A percentile compares a stretch with the other conserved stretches of the same genome.
phyloP scores from a whole-genome alignment of 2,888 invertebrate species.

The Matsumyia berberina region DNA sequence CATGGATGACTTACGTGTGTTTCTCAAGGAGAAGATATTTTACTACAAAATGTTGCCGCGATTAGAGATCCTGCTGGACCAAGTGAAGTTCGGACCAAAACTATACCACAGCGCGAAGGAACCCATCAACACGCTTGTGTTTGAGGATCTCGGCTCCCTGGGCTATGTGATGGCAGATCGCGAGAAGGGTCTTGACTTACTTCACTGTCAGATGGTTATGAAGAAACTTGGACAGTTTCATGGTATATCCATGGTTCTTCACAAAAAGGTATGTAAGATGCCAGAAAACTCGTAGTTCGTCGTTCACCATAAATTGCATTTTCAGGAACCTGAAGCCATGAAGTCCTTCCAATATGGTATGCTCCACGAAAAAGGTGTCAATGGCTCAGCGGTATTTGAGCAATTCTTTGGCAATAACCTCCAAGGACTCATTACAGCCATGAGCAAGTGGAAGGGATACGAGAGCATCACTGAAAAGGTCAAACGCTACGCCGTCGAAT shows the following conservation, averaged over 20 bases:
- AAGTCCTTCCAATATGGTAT: conserved; percentile 78
- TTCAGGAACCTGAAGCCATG: conserved; percentile 78
- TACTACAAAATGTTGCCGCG: conserved; percentile 80
- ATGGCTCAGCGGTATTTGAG: not conserved
- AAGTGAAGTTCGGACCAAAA: conserved; percentile 62
- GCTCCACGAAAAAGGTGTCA: conserved; percentile 73
- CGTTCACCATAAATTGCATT: not conserved
- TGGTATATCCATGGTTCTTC: conserved; percentile 85
- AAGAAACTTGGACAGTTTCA: conserved; percentile 86
- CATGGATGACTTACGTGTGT: conserved; percentile 82
- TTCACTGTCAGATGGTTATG: conserved; percentile 85
- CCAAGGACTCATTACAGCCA: conserved; percentile 78
- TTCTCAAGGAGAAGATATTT: conserved; percentile 82
- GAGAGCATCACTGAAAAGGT: conserved; percentile 83
- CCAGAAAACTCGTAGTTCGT: no score
- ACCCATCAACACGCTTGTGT: conserved; percentile 71
- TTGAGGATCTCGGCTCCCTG: conserved; percentile 83
- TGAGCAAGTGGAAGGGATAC: conserved; percentile 83
- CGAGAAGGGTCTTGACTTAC: conserved; percentile 84
- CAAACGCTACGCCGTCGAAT: conserved; percentile 77
- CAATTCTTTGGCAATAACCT: not conserved
- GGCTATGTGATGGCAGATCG: conserved; percentile 85
- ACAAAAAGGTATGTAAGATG: conserved; percentile 82
- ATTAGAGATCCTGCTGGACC: conserved; percentile 80
- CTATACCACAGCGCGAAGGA: conserved; percentile 69